Base-by-base conservation (phyloP, 2,797 vertebrate genomes). In the Eremophila alpestris region DNA sequence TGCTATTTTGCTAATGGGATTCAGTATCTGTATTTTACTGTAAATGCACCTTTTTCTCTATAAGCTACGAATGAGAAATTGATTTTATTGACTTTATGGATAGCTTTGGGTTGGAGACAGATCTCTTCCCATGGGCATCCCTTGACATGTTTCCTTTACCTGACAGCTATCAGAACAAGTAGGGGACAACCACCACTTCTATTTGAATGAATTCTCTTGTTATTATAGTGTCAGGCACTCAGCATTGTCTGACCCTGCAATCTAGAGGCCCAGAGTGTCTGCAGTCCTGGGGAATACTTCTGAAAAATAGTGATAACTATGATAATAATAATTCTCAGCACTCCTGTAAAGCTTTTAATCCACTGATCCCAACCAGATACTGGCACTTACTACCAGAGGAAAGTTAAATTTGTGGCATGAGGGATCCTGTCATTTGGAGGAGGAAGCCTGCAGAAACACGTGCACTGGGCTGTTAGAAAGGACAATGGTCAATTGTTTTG, bases 301-400 rank as follows among this genome's bases (percentile, higher is more conserved):
- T 92, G 82, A 88, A 94, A 94, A 83, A 93, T 30, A 81, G 85
- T 54, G 93, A 97, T 95, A 96, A 95, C 90, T 93, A 92, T 94
- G 93, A 96, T 94, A 79, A 94, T 93, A 95, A 93, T 95, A 93
- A 94, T 93, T 88, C 83, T 94, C 74, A 93, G 83, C 74, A 93
- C 85, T 94, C 52, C 77, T 75, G 38, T 82, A 94, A 96, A 90
- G 95, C 89, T 96, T 94, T 96, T 95, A 96, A 97, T 96, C 92
- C 91, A 88, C 48, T 73, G 93, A 94, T 96, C 77, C 92, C 83
- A 86, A 94, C 36, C 63, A 87, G 95, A 96, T 89, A 90, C 64
- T 3, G 5, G 82, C 30, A 89, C 48, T 91, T 91, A 92, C 67
- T 86, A 63, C 69, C 64, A n/a, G 55, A 76, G 68, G 40, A 58